A percentile compares a stretch with the other conserved stretches of the same genome.
Evolutionary conservation across 2,113 vertebrate species (phyloP).

Genomic region (Ivindomyrus marchei): DNA sequence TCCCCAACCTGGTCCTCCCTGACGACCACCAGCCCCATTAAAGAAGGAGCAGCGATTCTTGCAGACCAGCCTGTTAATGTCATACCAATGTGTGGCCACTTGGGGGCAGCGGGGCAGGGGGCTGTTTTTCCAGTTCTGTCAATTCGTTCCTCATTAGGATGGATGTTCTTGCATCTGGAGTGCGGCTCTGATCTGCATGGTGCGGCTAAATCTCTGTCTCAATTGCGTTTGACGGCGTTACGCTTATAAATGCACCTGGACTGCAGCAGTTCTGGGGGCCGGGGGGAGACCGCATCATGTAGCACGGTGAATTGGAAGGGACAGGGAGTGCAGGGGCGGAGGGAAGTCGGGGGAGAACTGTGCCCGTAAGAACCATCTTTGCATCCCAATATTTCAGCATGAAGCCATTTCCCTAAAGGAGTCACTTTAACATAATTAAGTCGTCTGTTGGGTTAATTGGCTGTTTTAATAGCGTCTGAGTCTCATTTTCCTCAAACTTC

Average conservation of each 20-base stretch:
- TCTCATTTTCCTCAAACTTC: neutral
- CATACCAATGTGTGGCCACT: neutral
- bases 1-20: neutral
- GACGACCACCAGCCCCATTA: neutral
- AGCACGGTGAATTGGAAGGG: neutral
- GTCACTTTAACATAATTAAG: neutral
- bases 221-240: neutral
- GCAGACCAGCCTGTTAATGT: neutral
- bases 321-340: neutral
- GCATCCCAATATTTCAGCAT: neutral
- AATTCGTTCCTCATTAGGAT: neutral
- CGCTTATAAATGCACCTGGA: conserved; percentile 4
- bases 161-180: neutral
- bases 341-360: neutral
- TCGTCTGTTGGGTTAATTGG: neutral
- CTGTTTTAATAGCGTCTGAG: neutral
- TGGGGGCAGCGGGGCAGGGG: neutral
- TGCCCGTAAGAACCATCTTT: neutral
- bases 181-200: neutral
- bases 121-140: neutral
- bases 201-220: conserved; percentile 1
- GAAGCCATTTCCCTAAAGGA: neutral
- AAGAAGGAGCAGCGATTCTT: neutral
- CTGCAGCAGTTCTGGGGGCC: neutral
- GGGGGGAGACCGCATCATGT: neutral